Evolutionary conservation across 2,888 invertebrate genomes (phyloP), one percentile per base, ranked within the genome.

Genomic region (Phyllotreta cruciferae): DNA sequence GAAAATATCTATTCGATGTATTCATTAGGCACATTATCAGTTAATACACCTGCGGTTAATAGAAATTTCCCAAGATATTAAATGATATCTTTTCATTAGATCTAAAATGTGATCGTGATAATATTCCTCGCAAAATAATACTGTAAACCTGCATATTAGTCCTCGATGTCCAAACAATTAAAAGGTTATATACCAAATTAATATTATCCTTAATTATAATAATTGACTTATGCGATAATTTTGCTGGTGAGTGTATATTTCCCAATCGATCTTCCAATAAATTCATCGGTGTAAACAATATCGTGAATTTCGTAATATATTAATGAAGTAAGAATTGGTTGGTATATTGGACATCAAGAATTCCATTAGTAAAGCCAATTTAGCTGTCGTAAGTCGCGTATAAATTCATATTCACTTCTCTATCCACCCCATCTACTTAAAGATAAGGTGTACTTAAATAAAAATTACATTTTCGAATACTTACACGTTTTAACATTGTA

Each of bases 91-190:
- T 53, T 54, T 66, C 62, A 66, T 67, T 67, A 70, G 65, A 74
- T 74, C 74, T 72, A 72, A 70, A 73, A 72, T 73, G 68, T 71
- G 69, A 73, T 73, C 72, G 65, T 66, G 70, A 73, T 73, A 70
- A 71, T 64, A 36, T 60, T 62, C 62, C 64, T 57, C 63, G 56
- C 58, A 61, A 58, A 63, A 63, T 67, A 70, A 69, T 66, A 68
- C 67, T 70, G 64, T 63, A 68, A 61, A 67, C 52, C 56, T 61
- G 58, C 52, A 61, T 60, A 60, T 60, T 44, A 53, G 14, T 36
- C 53, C 42, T 39, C 41, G 41, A 58, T 50, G 50, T 39, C 7
- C 58, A 49, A 58, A 58, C 24, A 56, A 45, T 56, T 36, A 56
- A 56, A 24, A 49, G 9, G n/a, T 10, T 6, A 1, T n/a, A 3